Percentiles rank a stretch among this genome's conserved stretches.
Conservation (phyloP, 2,113 vertebrate species). For the Myxocyprinus asiaticus region DNA sequence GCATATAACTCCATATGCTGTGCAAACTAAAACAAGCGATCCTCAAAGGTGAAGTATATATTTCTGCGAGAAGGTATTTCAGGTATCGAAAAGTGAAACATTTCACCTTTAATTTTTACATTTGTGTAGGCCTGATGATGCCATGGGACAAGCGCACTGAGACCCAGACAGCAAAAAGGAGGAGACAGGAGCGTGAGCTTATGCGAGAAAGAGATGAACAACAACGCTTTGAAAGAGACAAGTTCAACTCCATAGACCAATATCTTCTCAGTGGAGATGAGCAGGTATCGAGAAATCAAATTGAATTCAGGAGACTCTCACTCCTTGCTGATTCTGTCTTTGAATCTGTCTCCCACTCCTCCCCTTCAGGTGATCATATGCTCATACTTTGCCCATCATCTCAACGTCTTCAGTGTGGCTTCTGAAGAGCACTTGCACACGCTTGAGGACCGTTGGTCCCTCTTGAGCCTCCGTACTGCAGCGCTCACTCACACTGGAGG, state of each 20-base stretch:
- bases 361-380: constrained; percentile 61
- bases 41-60: too few relatives aligned
- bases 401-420: constrained; percentile 62
- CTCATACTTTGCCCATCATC: constrained; percentile 64
- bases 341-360: not conserved
- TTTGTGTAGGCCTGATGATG: constrained; percentile 52
- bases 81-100: too few relatives aligned
- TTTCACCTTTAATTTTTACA: not conserved
- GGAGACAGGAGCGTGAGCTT: constrained; percentile 54
- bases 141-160: constrained; percentile 66
- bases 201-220: constrained; percentile 58
- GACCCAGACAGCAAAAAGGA: constrained; percentile 62
- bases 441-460: constrained; percentile 63
- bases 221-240: constrained; percentile 59
- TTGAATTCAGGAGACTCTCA: not conserved
- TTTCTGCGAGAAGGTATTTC: too few relatives aligned
- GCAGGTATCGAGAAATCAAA: constrained; percentile 53
- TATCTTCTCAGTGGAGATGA: constrained; percentile 70
- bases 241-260: constrained; percentile 64
- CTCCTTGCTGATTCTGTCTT: not conserved
- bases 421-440: constrained; percentile 60
- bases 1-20: too few relatives aligned
- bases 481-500: constrained; percentile 59
- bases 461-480: constrained; percentile 63
- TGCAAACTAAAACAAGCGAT: too few relatives aligned